phyloP scores from a whole-genome alignment of 2,113 vertebrate species.

The Arenaria interpres region DNA sequence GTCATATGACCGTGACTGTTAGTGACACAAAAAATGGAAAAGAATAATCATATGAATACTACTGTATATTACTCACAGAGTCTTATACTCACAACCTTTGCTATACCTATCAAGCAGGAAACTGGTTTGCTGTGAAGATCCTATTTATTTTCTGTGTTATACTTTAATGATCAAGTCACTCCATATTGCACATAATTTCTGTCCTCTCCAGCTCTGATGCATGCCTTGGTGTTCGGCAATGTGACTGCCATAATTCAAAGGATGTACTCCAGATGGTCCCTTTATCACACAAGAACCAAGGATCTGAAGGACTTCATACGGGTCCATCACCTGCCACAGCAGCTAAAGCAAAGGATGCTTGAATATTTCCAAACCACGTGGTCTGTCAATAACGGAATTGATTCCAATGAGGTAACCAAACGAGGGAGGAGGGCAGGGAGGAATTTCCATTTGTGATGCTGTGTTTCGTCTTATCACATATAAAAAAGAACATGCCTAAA shows the following conservation, averaged over 20 bases:
- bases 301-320: slow-evolving; percentile 98
- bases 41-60: not conserved
- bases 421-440: not conserved
- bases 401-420: slow-evolving; percentile 92
- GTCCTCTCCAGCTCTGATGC: slow-evolving; percentile 88
- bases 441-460: not conserved
- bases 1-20: not conserved
- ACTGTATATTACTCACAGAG: not conserved
- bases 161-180: not conserved
- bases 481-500: not conserved
- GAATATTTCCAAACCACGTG: slow-evolving; percentile 99
- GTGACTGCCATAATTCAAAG: slow-evolving; percentile 98
- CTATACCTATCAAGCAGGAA: not conserved
- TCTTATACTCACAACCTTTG: not conserved
- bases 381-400: slow-evolving; percentile 99
- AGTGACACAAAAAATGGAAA: not conserved
- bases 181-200: not conserved
- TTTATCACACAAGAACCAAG: slow-evolving; percentile 97
- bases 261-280: slow-evolving; percentile 98
- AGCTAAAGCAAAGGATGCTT: slow-evolving; percentile 96
- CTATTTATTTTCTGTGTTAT: not conserved
- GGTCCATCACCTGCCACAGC: slow-evolving; percentile 95
- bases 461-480: not conserved
- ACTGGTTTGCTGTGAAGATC: not conserved
- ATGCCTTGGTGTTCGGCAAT: slow-evolving; percentile 96